These are phyloP conservation scores for Uloborus diversus DNA, from an alignment of 1,140 invertebrate genomes.

Conservation along the genomic window DNA sequence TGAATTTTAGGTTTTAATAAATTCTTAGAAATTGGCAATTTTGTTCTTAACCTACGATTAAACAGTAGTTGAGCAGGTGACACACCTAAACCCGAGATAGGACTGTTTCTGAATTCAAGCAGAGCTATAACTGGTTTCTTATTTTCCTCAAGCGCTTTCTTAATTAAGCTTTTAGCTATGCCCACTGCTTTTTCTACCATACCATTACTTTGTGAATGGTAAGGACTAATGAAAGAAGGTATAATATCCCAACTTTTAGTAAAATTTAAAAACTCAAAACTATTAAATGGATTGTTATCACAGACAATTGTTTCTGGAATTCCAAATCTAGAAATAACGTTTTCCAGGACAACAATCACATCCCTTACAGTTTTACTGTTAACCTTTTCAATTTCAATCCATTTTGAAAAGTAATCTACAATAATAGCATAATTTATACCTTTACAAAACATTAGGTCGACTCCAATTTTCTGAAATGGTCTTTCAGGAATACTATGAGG, in stretches of 20 bases:
- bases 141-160: background rate
- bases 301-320: slow-evolving; percentile 1
- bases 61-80: slow-evolving; percentile 13
- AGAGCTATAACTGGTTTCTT: background rate
- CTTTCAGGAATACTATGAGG: background rate
- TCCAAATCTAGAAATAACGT: slow-evolving; percentile 5
- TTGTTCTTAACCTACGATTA: slow-evolving; percentile 9
- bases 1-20: background rate
- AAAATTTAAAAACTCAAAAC: slow-evolving; percentile 15
- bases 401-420: slow-evolving; percentile 24
- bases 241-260: slow-evolving; percentile 14
- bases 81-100: background rate
- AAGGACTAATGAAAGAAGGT: slow-evolving; percentile 48
- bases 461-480: slow-evolving; percentile 24
- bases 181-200: slow-evolving; percentile 16
- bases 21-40: background rate
- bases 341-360: background rate
- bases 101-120: background rate
- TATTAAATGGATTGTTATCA: slow-evolving; percentile 16
- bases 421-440: slow-evolving; percentile 10
- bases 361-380: background rate
- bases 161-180: slow-evolving; percentile 1
- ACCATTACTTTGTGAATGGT: slow-evolving; percentile 27
- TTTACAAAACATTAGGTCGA: background rate
- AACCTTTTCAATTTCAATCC: slow-evolving; percentile 14